Evolutionary conservation across 2,113 vertebrate genomes (phyloP).

Genomic region (Sciurus niger): DNA sequence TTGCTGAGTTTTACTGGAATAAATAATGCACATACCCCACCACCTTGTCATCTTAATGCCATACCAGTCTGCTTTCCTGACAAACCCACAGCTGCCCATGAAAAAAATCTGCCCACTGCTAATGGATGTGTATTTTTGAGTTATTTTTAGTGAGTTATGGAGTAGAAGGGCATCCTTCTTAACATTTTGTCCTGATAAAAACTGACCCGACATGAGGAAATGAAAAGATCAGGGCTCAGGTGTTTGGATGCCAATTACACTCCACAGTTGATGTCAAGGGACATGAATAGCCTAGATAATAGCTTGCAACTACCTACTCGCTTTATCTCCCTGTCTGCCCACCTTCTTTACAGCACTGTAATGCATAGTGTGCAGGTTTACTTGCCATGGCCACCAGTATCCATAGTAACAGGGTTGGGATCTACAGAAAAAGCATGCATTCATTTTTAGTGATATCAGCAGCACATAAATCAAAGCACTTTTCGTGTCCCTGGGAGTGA

Average conservation of each 20-base stretch:
- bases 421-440: too few species aligned
- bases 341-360: not conserved
- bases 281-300: fast-evolving
- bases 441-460: not conserved
- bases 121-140: not conserved
- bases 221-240: not conserved
- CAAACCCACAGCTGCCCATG: not conserved
- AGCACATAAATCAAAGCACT: not conserved
- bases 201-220: not conserved
- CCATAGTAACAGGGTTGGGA: not conserved
- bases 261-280: not conserved
- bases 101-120: too few species aligned
- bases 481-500: too few species aligned
- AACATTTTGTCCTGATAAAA: not conserved
- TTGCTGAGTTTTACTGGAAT: not conserved
- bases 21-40: fast-evolving
- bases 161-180: not conserved
- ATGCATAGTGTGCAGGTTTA: not conserved
- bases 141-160: not conserved
- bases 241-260: not conserved
- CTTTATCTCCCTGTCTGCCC: not conserved
- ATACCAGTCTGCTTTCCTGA: not conserved
- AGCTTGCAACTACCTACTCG: not conserved
- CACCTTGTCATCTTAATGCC: not conserved
- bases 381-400: not conserved